Conservation (phyloP, 37 sponge, comb jelly and placozoan species). For the Halisarca cf. caerulea region DNA sequence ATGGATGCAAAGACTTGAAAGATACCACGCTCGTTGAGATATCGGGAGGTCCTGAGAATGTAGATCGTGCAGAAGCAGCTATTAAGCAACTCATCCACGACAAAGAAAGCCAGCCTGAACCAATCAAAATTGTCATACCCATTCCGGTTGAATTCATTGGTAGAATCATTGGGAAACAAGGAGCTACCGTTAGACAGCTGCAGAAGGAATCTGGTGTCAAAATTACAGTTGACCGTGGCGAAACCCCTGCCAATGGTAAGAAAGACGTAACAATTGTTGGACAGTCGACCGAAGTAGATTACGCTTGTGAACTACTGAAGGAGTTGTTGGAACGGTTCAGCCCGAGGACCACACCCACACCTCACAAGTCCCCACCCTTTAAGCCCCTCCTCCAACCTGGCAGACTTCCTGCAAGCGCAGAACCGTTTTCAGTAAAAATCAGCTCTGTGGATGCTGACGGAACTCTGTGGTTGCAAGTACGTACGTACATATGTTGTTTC, state of each 20-base stretch:
- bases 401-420: not conserved
- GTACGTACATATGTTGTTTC: not conserved
- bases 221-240: not conserved
- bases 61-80: conserved; percentile 16
- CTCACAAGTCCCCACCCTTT: not conserved
- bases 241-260: not conserved
- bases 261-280: not conserved
- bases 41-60: conserved; percentile 28
- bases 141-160: conserved; percentile 37
- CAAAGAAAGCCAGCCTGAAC: not conserved
- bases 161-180: conserved; percentile 48
- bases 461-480: conserved; percentile 40
- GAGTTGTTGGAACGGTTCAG: not conserved
- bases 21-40: conserved; percentile 3
- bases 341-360: not conserved
- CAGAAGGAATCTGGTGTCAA: conserved; percentile 47
- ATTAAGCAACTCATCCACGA: conserved; percentile 13
- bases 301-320: not conserved
- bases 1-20: not conserved
- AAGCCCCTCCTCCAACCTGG: not conserved
- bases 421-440: conserved; percentile 33
- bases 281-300: not conserved
- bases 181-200: conserved; percentile 23
- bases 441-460: conserved; percentile 29
- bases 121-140: not conserved